phyloP scores from a whole-genome alignment of 2,888 invertebrate species.

The Stenotaenia linearis region DNA sequence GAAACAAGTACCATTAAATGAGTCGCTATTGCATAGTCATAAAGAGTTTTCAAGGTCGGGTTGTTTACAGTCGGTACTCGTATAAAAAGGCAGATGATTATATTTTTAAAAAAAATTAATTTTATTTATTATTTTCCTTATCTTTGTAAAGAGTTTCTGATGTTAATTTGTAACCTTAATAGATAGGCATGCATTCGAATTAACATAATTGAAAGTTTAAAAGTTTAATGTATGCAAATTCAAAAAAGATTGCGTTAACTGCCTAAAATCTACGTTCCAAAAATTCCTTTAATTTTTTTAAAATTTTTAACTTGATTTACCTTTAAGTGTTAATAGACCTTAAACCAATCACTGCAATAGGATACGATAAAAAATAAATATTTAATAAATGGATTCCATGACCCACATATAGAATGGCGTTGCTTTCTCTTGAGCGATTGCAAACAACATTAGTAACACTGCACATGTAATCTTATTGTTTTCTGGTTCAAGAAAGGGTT shows the following conservation, averaged over 20 bases:
- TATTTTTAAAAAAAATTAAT: neutral
- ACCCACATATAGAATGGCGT: slow-evolving; percentile 3
- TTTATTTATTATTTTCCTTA: slow-evolving; percentile 6
- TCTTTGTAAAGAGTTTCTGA: neutral
- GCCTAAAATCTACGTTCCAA: no score
- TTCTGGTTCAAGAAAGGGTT: neutral
- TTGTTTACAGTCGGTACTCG: slow-evolving; percentile 6
- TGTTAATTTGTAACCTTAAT: neutral
- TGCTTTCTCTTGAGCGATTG: slow-evolving; percentile 26
- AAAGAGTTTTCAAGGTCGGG: slow-evolving; percentile 12
- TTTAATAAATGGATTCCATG: slow-evolving; percentile 3
- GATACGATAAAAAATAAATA: slow-evolving; percentile 13
- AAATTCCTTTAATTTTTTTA: no score
- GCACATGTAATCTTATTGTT: slow-evolving; percentile 20
- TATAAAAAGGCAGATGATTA: neutral
- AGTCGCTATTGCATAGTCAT: slow-evolving; percentile 23
- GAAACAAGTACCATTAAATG: slow-evolving; percentile 14
- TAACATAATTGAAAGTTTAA: neutral
- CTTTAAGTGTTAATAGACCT: no score
- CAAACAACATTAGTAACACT: slow-evolving; percentile 21
- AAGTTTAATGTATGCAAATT: neutral
- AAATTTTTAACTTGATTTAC: neutral
- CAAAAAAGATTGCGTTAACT: no score
- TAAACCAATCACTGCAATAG: neutral
- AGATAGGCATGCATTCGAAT: neutral